phyloP scores from a whole-genome alignment of 2,797 vertebrate genomes.

The Microhierax caerulescens region DNA sequence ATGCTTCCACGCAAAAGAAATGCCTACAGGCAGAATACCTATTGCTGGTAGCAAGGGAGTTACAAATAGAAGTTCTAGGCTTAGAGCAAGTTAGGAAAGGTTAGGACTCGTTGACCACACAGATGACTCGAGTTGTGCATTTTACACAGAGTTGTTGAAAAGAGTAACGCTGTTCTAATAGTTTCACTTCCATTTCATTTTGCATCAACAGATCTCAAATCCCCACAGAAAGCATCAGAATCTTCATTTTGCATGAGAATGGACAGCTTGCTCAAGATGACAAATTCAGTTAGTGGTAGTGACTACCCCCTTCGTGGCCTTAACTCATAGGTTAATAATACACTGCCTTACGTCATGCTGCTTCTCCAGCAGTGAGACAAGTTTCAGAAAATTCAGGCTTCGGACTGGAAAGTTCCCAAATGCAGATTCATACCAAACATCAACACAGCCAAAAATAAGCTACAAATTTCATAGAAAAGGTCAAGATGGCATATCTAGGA shows the following conservation, averaged over 20 bases:
- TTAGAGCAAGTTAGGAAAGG: background rate
- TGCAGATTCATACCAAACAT: background rate
- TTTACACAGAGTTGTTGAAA: background rate
- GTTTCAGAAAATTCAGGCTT: background rate
- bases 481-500: background rate
- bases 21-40: background rate
- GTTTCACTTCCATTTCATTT: background rate
- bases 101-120: background rate
- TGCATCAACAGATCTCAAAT: background rate
- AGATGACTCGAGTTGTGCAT: background rate
- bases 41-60: background rate
- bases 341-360: background rate
- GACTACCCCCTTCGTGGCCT: background rate
- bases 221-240: background rate
- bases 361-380: background rate
- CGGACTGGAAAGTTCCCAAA: background rate
- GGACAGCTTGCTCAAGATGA: background rate
- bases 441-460: conserved; percentile 1
- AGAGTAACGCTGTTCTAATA: accelerated
- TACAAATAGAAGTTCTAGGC: background rate
- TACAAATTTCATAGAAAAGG: background rate
- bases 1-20: accelerated
- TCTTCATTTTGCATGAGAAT: background rate
- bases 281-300: background rate
- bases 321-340: background rate